Base-by-base conservation (phyloP, 2,888 invertebrate species). In the Drosophila limbata region DNA sequence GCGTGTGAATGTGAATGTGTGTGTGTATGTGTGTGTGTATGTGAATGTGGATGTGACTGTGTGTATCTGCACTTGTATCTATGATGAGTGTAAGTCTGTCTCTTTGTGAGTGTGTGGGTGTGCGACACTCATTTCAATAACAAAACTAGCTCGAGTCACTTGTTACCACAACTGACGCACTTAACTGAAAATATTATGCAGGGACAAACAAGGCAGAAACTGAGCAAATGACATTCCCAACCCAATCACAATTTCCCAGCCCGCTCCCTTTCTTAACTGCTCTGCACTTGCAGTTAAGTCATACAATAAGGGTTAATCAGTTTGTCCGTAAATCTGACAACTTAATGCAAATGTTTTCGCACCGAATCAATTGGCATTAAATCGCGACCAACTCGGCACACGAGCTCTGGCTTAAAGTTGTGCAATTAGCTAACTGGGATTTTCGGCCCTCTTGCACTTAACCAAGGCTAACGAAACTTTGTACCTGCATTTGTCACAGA, bases 131-230 rank as follows among this genome's bases (percentile, higher is more conserved):
- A 84, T 86, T 88, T 89, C 85, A 86, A 88, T 88, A 89, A 86
- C 83, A 86, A 86, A 89, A 88, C 84, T 74, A 82, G 79, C 78
- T 83, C 70, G 69, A 84, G 79, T 79, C 79, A 82, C 88, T 86
- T 86, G 85, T 89, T 89, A 78, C 75, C 85, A 73, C 85, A 86
- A 88, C 89, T 86, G 85, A 67, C 89, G 89, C 89, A 78, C 85
- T 80, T 74, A 70, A 73, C 84, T 70, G 71, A 86, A 84, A 84
- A 88, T 86, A 84, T 88, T 86, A 88, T 84, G 81, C 84, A 86
- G 73, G 51, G 40, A 67, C 70, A 62, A 80, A 85, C 88, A 84
- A 82, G 69, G 60, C 81, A 65, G 76, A 76, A 76, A 73, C 70
- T 68, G 62, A 57, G 69, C 62, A 62, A 61, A 45, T 39, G 42